Conservation (phyloP, 2,113 vertebrate genomes). For the Pipra filicauda region DNA sequence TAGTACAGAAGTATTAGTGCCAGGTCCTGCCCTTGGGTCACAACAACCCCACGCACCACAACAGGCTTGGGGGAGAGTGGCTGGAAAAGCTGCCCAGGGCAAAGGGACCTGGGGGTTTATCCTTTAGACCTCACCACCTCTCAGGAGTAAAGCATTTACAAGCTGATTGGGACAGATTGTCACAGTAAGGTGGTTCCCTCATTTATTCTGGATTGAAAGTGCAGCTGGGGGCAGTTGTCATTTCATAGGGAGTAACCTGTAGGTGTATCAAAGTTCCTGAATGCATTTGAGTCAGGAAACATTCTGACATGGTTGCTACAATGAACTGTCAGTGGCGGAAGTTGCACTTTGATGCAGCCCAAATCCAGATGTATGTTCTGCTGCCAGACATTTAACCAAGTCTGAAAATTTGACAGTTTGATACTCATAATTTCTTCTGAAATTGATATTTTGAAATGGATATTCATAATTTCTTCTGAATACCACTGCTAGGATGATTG, state of each 20-base stretch:
- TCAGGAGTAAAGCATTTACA: neutral
- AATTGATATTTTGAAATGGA: no score
- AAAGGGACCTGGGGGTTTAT: neutral
- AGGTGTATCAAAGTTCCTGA: neutral
- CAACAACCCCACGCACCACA: accelerated
- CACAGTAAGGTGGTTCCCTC: neutral
- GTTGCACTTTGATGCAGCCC: neutral
- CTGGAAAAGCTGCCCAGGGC: accelerated
- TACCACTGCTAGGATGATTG: neutral
- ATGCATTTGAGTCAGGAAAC: neutral
- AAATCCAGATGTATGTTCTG: neutral
- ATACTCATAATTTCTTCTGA: neutral
- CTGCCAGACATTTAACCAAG: neutral
- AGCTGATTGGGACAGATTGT: neutral
- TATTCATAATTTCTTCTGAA: neutral
- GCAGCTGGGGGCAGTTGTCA: neutral
- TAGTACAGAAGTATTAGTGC: neutral
- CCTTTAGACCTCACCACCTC: neutral
- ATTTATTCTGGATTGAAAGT: neutral
- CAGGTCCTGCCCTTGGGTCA: neutral
- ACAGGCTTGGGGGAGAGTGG: neutral
- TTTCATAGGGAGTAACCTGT: neutral
- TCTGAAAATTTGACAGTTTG: neutral
- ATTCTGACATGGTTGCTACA: neutral
- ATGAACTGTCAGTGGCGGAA: neutral